Evolutionary conservation across 2,888 invertebrate genomes (phyloP), one percentile per base, ranked within the genome.

Genomic region (Arctia plantaginis): DNA sequence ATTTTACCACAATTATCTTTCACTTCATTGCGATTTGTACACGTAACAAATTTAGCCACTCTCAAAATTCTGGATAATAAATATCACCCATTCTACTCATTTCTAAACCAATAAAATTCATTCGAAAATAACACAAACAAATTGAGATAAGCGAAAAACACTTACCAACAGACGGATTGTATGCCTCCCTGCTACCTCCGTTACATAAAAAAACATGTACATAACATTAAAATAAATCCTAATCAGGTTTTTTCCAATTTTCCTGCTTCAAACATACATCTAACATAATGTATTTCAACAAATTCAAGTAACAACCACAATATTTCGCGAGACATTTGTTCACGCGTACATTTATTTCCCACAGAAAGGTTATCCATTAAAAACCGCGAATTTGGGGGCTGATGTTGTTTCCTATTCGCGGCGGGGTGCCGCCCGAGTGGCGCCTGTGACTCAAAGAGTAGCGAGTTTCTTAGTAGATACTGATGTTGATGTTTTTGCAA

Each of bases 331-430:
- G 76, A 78, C 72, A 70, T 75, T 83, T 73, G 71, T 71, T 66
- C 76, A 80, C 78, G 69, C 71, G 69, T 73, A 82, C 75, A 78
- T 82, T 82, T 78, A 82, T 84, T 80, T 71, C 59, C 71, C 64
- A 75, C 74, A 79, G 66, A 80, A 83, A 77, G 83, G 83, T 79
- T 84, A 79, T 84, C 81, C 83, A 87, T 87, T 87, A 87, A 84
- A 87, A 87, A 86, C 87, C 87, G 82, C 84, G 84, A 82, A 87
- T 84, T 82, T 81, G 81, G 82, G 51, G 80, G 74, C 75, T 83
- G 81, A 83, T 82, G 81, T 80, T 80, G 82, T 83, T 83, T 86
- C 82, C 85, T 82, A 79, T 81, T 82, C 80, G 78, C 79, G 76
- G 74, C 77, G 79, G 76, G 77, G 77, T 73, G 81, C 76, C 86